phyloP scores from a whole-genome alignment of 92 coral and sea anemone species.

The Siderastrea siderea region DNA sequence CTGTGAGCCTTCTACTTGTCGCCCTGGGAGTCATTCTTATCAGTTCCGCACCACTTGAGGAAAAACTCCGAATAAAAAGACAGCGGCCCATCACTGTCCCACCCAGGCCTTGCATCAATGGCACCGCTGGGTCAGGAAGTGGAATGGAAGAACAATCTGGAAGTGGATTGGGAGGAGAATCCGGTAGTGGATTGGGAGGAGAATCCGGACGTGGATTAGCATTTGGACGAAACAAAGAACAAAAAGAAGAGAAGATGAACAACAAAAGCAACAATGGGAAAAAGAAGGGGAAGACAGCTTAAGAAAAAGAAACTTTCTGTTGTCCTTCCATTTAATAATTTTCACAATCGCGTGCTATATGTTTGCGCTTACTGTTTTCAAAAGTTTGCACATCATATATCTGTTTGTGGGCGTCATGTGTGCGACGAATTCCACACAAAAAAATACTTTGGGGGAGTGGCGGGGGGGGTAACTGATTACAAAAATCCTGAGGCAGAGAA shows the following conservation, averaged over 20 bases:
- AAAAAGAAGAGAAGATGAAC: background rate
- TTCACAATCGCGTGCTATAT: too few relatives aligned
- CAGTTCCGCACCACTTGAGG: background rate
- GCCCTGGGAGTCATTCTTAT: background rate
- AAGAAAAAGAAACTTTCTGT: too few relatives aligned
- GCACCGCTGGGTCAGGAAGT: background rate
- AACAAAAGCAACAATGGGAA: background rate
- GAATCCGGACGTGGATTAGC: background rate
- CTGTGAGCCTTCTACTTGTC: background rate
- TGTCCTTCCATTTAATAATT: too few relatives aligned
- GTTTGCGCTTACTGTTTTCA: too few relatives aligned
- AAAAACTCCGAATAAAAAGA: background rate
- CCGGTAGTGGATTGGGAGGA: background rate
- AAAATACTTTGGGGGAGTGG: too few relatives aligned
- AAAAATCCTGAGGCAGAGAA: too few relatives aligned
- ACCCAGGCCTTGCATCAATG: constrained; percentile 2
- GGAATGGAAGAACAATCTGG: background rate
- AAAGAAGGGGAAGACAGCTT: background rate
- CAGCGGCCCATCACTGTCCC: background rate
- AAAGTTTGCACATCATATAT: too few relatives aligned
- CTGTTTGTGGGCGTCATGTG: too few relatives aligned
- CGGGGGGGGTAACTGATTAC: too few relatives aligned
- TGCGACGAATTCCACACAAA: too few relatives aligned
- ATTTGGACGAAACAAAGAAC: background rate
- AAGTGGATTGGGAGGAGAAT: background rate